A percentile compares a stretch with the other conserved stretches of the same genome.
Evolutionary conservation across 2,888 invertebrate species (phyloP).

Genomic region (Epinotia bilunana): DNA sequence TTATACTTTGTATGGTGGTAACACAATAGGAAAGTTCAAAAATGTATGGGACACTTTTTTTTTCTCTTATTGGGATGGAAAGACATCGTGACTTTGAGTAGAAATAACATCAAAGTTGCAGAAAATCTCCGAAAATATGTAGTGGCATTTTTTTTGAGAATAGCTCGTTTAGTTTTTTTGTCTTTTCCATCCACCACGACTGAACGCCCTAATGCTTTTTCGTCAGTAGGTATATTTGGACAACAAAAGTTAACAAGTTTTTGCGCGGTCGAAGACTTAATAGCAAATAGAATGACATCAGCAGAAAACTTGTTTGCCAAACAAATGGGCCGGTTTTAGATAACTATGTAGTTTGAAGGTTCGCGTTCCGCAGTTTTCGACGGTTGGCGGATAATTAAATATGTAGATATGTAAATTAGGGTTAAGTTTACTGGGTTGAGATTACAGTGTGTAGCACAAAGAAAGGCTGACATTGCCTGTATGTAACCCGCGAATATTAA

Average conservation of each 20-base stretch:
- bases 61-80: too few species aligned
- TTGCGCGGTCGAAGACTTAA: conserved; percentile 20
- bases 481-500: too few species aligned
- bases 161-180: neutral
- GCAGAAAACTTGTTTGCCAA: conserved; percentile 50
- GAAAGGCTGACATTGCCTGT: too few species aligned
- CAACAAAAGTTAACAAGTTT: conserved; percentile 33
- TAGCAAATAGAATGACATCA: conserved; percentile 56
- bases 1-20: too few species aligned
- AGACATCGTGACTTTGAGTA: too few species aligned
- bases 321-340: conserved; percentile 51
- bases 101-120: too few species aligned
- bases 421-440: conserved; percentile 21
- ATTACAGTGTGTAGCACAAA: neutral
- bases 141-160: too few species aligned
- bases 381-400: conserved; percentile 20
- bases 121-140: too few species aligned
- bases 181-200: too few species aligned
- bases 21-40: too few species aligned
- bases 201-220: neutral
- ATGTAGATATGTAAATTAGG: conserved; percentile 13
- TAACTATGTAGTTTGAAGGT: conserved; percentile 52
- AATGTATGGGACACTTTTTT: too few species aligned
- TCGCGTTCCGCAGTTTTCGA: neutral
- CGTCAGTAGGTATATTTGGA: conserved; percentile 8